Conservation (phyloP, 2,797 vertebrate species). For the Oceanodroma leucorhoa region DNA sequence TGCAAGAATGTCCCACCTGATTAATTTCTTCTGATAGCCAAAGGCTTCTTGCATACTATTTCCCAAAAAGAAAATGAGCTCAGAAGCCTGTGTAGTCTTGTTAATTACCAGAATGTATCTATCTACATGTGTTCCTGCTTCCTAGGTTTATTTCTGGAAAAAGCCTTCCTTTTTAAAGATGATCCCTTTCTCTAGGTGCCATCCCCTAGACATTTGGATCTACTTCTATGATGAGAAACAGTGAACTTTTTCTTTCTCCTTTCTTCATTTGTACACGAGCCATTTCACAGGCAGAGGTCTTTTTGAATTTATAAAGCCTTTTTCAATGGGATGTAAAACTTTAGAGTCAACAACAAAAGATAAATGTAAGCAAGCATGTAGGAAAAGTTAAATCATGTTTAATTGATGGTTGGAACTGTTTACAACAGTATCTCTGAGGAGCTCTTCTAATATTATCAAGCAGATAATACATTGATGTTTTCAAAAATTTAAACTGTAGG, state of each 20-base stretch:
- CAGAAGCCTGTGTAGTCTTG: neutral
- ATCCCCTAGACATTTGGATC: neutral
- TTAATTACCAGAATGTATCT: neutral
- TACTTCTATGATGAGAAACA: neutral
- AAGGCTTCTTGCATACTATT: constrained; percentile 14
- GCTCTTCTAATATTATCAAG: neutral
- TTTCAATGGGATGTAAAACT: neutral
- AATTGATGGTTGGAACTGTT: neutral
- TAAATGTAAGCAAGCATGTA: neutral
- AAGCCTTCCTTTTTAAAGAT: neutral
- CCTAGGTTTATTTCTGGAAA: neutral
- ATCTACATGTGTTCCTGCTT: neutral
- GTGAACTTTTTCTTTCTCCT: neutral
- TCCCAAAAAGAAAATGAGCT: constrained; percentile 10
- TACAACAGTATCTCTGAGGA: neutral
- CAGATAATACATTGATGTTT: neutral
- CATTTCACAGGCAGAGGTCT: neutral
- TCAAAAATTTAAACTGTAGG: neutral
- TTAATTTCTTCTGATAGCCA: neutral
- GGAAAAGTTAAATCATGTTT: neutral
- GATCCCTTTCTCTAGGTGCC: neutral
- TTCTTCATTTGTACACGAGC: neutral
- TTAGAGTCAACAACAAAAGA: neutral
- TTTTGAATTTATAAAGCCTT: neutral
- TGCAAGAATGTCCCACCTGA: neutral